A percentile compares a stretch with the other conserved stretches of the same genome.
Conservation (phyloP, 2,797 vertebrate genomes). For the Takifugu rubripes region DNA sequence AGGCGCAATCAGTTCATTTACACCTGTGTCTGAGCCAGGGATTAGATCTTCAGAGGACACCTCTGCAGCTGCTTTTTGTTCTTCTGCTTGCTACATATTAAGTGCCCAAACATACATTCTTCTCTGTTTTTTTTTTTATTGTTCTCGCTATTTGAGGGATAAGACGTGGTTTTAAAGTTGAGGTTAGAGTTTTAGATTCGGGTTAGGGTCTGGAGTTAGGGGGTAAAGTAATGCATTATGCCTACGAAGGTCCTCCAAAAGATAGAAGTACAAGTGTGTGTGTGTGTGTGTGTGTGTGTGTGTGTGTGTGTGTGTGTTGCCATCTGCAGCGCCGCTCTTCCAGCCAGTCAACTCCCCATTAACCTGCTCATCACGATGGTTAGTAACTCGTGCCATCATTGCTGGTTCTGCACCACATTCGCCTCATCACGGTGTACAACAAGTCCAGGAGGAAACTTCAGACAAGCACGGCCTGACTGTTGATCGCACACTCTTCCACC, state of each 20-base stretch:
- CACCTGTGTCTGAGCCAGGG: slow-evolving; percentile 1
- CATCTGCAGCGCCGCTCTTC: slow-evolving; percentile 14
- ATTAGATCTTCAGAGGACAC: slow-evolving; percentile 30
- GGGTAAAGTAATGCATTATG: too few species aligned
- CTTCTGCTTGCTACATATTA: too few species aligned
- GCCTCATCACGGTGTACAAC: slow-evolving; percentile 25
- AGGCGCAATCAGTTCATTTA: slow-evolving; percentile 57
- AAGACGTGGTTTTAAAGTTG: too few species aligned
- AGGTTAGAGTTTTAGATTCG: too few species aligned
- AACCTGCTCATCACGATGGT: slow-evolving; percentile 59
- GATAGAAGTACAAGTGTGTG: slow-evolving; percentile 1
- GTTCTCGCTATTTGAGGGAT: not conserved
- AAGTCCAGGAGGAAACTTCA: slow-evolving; percentile 40
- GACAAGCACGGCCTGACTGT: slow-evolving; percentile 31
- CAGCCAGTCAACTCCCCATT: slow-evolving; percentile 32
- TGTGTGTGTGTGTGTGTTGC: slow-evolving; percentile 15
- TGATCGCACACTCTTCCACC: slow-evolving; percentile 63
- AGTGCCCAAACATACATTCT: too few species aligned
- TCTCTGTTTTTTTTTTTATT: too few species aligned
- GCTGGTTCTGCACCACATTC: slow-evolving; percentile 63
- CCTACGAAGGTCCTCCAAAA: too few species aligned
- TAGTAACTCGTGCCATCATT: slow-evolving; percentile 70
- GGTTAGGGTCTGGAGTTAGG: too few species aligned
- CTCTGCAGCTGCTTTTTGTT: slow-evolving; percentile 5
- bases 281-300: slow-evolving; percentile 15